Evolutionary conservation across 2,797 vertebrate species (phyloP).

Genomic region (Phrynocephalus guinanensis): DNA sequence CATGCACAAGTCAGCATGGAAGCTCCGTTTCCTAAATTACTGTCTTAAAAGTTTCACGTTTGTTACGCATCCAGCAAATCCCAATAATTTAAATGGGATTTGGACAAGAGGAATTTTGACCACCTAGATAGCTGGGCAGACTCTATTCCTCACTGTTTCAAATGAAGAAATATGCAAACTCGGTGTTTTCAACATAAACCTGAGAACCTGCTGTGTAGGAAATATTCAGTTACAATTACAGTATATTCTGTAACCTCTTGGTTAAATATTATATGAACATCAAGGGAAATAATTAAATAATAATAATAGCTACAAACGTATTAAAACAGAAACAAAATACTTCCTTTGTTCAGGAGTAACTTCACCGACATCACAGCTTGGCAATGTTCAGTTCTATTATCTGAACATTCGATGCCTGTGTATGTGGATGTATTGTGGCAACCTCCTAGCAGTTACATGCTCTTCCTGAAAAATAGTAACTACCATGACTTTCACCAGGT

Average conservation of each 20-base stretch:
- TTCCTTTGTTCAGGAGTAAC: background rate
- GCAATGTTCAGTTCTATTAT: background rate
- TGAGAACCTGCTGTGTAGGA: constrained; percentile 14
- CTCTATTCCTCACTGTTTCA: background rate
- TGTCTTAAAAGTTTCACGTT: background rate
- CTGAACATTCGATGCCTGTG: constrained; percentile 13
- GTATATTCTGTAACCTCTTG: constrained; percentile 32
- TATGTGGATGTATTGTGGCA: constrained; percentile 20
- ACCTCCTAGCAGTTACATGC: background rate
- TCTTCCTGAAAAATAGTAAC: background rate
- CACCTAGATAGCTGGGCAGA: background rate
- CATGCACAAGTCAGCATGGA: background rate
- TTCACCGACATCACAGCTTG: constrained; percentile 30
- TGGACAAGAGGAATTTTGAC: background rate
- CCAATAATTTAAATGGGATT: background rate
- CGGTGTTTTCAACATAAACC: constrained; percentile 10
- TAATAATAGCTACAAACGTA: constrained; percentile 1
- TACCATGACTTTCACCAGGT: background rate
- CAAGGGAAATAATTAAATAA: background rate
- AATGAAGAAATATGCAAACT: background rate
- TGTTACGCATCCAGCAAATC: background rate
- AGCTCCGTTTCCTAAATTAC: background rate
- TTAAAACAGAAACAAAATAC: constrained; percentile 32
- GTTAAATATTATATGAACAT: constrained; percentile 17
- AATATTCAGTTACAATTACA: constrained; percentile 24